Evolutionary conservation across 1,140 invertebrate genomes (phyloP).

Genomic region (Gryllus bimaculatus): DNA sequence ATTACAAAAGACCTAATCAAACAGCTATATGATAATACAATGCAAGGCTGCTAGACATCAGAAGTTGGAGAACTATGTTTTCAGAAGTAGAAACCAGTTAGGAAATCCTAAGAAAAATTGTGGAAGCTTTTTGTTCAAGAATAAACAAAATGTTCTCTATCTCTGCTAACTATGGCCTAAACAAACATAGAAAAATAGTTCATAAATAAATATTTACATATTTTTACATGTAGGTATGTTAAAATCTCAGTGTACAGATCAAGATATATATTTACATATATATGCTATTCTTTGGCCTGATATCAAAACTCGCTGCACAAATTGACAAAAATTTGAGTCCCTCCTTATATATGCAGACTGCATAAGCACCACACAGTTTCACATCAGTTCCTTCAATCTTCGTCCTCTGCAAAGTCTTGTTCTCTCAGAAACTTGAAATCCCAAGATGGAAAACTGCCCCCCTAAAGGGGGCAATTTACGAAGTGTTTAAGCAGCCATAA

Average conservation of each 20-base stretch:
- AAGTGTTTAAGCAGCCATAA: constrained; percentile 13
- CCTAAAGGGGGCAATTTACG: not conserved
- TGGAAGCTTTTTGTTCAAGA: not conserved
- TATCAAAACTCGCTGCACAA: not conserved
- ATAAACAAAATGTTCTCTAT: not conserved
- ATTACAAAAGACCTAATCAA: not conserved
- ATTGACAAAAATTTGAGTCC: not conserved
- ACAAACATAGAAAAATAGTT: constrained; percentile 13
- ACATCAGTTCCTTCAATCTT: not conserved
- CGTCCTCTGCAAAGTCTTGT: not conserved
- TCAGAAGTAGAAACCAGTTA: not conserved
- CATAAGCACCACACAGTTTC: not conserved
- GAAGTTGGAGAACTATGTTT: not conserved
- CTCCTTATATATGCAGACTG: not conserved
- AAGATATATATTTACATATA: not conserved
- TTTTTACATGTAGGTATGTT: constrained; percentile 1
- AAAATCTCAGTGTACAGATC: not conserved
- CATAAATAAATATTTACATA: constrained; percentile 12
- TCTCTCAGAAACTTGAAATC: not conserved
- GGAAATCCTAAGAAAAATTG: not conserved
- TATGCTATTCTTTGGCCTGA: not conserved
- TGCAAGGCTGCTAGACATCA: not conserved
- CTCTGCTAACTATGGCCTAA: not conserved
- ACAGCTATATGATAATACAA: not conserved
- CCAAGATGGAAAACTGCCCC: not conserved